phyloP scores from a whole-genome alignment of 2,797 vertebrate species.

The Mormyrus proboscirostris region DNA sequence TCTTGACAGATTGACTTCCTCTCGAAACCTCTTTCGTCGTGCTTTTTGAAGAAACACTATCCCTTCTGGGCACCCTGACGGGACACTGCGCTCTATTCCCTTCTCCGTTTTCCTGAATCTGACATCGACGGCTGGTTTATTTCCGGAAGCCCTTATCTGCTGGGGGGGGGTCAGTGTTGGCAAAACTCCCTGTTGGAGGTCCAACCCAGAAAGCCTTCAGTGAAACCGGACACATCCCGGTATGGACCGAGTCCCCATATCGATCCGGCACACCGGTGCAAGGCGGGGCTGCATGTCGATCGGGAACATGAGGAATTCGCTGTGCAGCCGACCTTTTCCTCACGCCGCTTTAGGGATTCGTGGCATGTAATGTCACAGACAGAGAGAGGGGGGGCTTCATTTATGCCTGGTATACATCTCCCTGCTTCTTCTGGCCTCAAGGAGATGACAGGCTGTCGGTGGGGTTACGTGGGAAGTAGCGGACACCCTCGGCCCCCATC shows the following conservation, averaged over 20 bases:
- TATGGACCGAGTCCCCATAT: not conserved
- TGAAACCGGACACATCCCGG: not conserved
- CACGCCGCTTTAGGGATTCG: not conserved
- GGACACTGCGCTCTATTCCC: not conserved
- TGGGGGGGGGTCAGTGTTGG: not conserved
- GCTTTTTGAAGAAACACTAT: not conserved
- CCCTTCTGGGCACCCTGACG: not conserved
- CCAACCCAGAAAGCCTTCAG: not conserved
- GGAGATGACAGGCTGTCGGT: not conserved
- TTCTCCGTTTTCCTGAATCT: not conserved
- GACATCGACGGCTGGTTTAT: not conserved
- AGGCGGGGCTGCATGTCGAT: not conserved
- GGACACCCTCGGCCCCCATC: not conserved
- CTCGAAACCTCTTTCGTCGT: not conserved
- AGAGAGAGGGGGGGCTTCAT: not conserved
- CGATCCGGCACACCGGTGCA: not conserved
- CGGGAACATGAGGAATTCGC: not conserved
- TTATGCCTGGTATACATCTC: not conserved
- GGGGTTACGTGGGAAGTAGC: not conserved
- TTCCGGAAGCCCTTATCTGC: constrained; percentile 2
- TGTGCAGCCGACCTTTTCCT: not conserved
- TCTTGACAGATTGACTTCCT: not conserved
- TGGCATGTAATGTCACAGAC: not conserved
- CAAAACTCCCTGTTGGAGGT: not conserved
- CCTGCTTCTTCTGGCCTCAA: not conserved